Evolutionary conservation across 2,888 invertebrate genomes (phyloP), one percentile per base, ranked within the genome.

Genomic region (Xylota segnis): DNA sequence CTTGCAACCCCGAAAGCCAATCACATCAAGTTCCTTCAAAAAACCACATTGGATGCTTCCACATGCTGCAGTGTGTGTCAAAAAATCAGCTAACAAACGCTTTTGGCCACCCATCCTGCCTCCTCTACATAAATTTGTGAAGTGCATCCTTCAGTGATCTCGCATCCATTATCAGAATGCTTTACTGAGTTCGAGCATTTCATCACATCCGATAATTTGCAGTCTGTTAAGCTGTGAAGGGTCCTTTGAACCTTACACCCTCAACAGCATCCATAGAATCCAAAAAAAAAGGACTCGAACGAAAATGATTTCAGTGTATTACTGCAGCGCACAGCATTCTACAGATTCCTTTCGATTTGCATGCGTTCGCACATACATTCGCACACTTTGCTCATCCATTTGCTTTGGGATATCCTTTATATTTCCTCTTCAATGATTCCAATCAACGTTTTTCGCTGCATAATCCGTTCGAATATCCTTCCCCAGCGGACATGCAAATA

Each of bases 351-450:
- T 61, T 61, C 59, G 59, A 61, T 43, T 61, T 43, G n/a, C 37
- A 61, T 61, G 59, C 43, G 43, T 43, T 9, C 5, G 10, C 4
- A 27, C 23, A 50, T 23, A 23, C 9, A 52, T 6, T 12, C 2
- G 5, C 1, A 10, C 14, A 32, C 52, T 29, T 16, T 6, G 5
- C 27, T 29, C 27, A 61, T 43, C 43, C 45, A 45, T 29, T 61
- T 43, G 40, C 23, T 40, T 14, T 10, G 14, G 18, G 18, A 16
- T 56, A 56, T 54, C 54, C 18, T 71, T 68, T 68, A 43, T 50
- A 68, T 37, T 68, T 76, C 66, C 76, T 59, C 66, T 59, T 68
- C 76, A 59, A 43, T 43, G 76, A 59, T 50, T 68, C 52, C 50
- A 66, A 40, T 66, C 40, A 76, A 50, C 37, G 45, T 47, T 66